These are phyloP conservation scores for Myotis vivesi DNA, from an alignment of 2,797 vertebrate genomes.

Conservation along the genomic window DNA sequence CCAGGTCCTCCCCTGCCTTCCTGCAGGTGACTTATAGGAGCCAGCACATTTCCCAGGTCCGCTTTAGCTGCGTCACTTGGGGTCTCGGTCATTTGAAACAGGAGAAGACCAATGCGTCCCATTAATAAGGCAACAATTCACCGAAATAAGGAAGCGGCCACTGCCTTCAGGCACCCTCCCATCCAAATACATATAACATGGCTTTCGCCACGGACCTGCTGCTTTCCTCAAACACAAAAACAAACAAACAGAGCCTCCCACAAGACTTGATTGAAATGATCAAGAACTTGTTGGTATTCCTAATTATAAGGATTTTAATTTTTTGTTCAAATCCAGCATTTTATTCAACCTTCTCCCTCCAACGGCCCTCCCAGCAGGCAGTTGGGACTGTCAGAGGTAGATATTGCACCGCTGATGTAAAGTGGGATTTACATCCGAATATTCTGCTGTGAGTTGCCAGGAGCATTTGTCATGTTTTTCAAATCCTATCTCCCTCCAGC, in stretches of 20 bases:
- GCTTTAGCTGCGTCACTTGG: not conserved
- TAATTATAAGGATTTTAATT: constrained; percentile 44
- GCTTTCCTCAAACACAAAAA: not conserved
- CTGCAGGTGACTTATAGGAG: not conserved
- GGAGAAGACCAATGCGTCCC: not conserved
- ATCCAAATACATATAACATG: not conserved
- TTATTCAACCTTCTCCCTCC: constrained; percentile 47
- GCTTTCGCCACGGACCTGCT: not conserved
- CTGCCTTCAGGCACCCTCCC: not conserved
- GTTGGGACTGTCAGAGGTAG: constrained; percentile 54
- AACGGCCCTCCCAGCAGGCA: not conserved
- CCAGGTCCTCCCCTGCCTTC: not conserved
- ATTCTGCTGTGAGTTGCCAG: constrained; percentile 51
- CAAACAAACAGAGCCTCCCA: not conserved
- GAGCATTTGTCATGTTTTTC: constrained; percentile 65
- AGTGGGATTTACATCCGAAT: constrained; percentile 53
- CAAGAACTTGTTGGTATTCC: not conserved
- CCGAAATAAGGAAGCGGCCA: not conserved
- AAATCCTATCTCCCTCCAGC: constrained; percentile 58
- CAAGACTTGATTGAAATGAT: not conserved
- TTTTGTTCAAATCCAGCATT: not conserved
- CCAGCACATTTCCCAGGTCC: not conserved
- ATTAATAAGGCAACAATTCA: constrained; percentile 3
- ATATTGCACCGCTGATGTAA: constrained; percentile 58
- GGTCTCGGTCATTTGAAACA: constrained; percentile 3